Base-by-base conservation (phyloP, 2,797 vertebrate genomes). In the Poecile montanus region DNA sequence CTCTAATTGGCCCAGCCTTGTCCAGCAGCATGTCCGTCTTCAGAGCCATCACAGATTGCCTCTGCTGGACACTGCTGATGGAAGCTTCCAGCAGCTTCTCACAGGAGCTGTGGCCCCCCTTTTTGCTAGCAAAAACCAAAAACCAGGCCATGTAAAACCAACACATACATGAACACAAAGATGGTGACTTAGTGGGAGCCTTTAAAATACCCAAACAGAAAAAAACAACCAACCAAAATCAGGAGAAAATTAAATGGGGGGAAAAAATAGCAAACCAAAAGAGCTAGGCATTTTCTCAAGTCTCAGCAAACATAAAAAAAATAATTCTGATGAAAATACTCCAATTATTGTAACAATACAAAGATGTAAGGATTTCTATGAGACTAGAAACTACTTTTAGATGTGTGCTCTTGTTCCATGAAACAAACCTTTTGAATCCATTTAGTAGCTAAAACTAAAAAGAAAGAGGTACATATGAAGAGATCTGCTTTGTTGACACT, bases 81-180 rank as follows among this genome's bases (percentile, higher is more conserved):
- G 54, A 36, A 47, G 6, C 71, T 58, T 38, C 36, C 26, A 30
- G 20, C 26, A 58, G 20, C 54, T 58, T 38, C 54, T 48, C 27
- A 38, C 20, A 2, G n/a, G 1, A 38, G n/a, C 16, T 5, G 2
- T 74, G 16, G 1, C 8, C 9, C 11, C 6, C 12, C 7, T 36
- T 36, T 36, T 36, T 1, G 0, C 27, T 30, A 38, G 12, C 27
- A 38, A 48, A 74, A 47, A 48, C 16, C 27, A 38, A 48, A 74
- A 47, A 48, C 11, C 16, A 38, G 20, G 2, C 9, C 0, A 3
- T 30, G 20, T 16, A 38, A 60, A 38, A 47, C 16, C 7, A 38
- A 11, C 16, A 7, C 16, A 2, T 42, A 7, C 16, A 2, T 42
- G 32, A 45, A 38, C 22, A 48, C 4, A 30, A 61, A 53, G 20